Percentiles rank a stretch among this genome's conserved stretches.
phyloP scores from a whole-genome alignment of 2,888 invertebrate species.

The Caenorhabditis virilis region DNA sequence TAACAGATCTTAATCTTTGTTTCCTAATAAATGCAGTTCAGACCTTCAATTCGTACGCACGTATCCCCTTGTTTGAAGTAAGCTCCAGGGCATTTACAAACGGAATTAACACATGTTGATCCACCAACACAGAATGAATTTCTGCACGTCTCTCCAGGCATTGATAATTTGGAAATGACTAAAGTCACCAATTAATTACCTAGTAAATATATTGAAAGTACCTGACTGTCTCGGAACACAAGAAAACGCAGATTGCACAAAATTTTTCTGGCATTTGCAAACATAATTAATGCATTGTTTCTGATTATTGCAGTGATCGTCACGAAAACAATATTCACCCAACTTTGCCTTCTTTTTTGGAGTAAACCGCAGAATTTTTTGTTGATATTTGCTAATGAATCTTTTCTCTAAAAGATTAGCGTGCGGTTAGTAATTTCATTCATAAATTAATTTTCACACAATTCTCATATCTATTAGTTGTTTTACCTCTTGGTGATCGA shows the following conservation, averaged over 20 bases:
- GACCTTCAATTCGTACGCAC: slow-evolving; percentile 24
- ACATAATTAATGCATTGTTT: slow-evolving; percentile 27
- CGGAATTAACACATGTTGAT: slow-evolving; percentile 45
- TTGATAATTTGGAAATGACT: slow-evolving; percentile 5
- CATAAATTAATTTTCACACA: neutral
- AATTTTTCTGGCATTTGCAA: slow-evolving; percentile 30
- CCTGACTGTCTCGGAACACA: slow-evolving; percentile 36
- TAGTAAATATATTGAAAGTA: neutral
- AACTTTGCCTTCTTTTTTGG: slow-evolving; percentile 29
- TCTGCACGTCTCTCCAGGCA: slow-evolving; percentile 53
- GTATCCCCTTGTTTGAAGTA: slow-evolving; percentile 32
- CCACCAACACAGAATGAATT: slow-evolving; percentile 64
- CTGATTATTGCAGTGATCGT: slow-evolving; percentile 29
- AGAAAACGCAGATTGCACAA: slow-evolving; percentile 18
- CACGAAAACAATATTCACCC: slow-evolving; percentile 27
- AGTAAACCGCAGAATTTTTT: slow-evolving; percentile 16
- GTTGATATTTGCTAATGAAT: slow-evolving; percentile 9
- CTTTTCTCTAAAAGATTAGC: slow-evolving; percentile 27
- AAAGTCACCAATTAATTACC: neutral
- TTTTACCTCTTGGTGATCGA: slow-evolving; percentile 34
- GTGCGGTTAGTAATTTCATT: slow-evolving; percentile 23
- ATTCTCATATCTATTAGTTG: neutral
- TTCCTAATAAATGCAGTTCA: neutral
- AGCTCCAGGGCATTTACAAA: slow-evolving; percentile 47
- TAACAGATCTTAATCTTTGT: neutral